Evolutionary conservation across 2,888 invertebrate species (phyloP).

Genomic region (Aphrophora alni): DNA sequence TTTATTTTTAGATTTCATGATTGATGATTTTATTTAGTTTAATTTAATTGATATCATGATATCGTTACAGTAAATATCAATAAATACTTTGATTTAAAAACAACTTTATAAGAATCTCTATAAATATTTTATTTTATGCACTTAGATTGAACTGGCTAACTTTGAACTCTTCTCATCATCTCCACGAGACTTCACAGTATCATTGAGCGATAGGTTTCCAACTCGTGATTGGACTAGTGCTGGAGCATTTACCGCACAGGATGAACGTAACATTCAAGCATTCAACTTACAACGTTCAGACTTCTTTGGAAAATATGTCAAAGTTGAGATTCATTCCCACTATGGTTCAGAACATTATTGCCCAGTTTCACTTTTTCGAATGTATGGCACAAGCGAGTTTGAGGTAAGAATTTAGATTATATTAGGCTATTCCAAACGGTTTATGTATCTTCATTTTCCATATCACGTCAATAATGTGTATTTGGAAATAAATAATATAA

Average conservation of each 20-base stretch:
- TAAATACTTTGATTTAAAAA: too few species aligned
- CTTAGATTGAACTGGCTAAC: constrained; percentile 88
- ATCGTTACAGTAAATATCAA: too few species aligned
- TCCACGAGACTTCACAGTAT: constrained; percentile 89
- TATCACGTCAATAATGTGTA: too few species aligned
- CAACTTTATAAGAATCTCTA: too few species aligned
- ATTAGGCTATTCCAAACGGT: not conserved
- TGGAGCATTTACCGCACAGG: constrained; percentile 86
- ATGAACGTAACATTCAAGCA: constrained; percentile 85
- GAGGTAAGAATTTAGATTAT: constrained; percentile 68
- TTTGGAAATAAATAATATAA: not conserved
- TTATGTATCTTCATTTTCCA: too few species aligned
- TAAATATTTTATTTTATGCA: too few species aligned
- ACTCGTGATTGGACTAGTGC: constrained; percentile 90
- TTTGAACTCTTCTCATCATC: constrained; percentile 98
- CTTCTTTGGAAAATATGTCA: constrained; percentile 52
- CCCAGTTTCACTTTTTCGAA: constrained; percentile 93
- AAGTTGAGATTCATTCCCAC: constrained; percentile 84
- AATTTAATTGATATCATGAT: too few species aligned
- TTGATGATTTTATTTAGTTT: too few species aligned
- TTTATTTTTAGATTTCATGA: too few species aligned
- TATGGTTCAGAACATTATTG: constrained; percentile 98
- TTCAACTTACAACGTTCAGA: constrained; percentile 78
- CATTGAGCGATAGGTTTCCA: constrained; percentile 87
- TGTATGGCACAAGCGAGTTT: constrained; percentile 92